phyloP scores from a whole-genome alignment of 2,888 invertebrate genomes.

The Drosophila algonquin region DNA sequence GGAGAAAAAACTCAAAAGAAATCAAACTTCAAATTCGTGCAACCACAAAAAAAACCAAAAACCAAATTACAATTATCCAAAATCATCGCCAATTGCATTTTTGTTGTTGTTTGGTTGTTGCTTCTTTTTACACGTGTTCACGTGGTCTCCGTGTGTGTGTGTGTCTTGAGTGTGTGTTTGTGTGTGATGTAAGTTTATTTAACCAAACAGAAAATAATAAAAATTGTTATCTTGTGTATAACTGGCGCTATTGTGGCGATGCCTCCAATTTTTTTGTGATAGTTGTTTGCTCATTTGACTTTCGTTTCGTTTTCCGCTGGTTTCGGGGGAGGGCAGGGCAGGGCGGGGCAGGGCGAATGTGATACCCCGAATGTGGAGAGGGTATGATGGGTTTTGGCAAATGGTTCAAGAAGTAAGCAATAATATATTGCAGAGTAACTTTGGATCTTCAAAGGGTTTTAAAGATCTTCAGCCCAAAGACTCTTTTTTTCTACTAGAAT shows the following conservation, averaged over 20 bases:
- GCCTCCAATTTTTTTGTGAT: background rate
- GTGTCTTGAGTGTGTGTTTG: conserved; percentile 18
- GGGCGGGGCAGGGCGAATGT: background rate
- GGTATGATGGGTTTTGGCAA: background rate
- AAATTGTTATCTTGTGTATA: conserved; percentile 21
- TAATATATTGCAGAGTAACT: background rate
- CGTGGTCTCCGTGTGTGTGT: background rate
- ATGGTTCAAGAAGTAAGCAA: too few relatives aligned
- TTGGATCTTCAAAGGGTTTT: too few relatives aligned
- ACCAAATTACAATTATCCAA: conserved; percentile 41
- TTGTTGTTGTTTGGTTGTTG: conserved; percentile 5
- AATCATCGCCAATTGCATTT: conserved; percentile 36
- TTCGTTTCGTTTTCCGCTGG: conserved; percentile 25
- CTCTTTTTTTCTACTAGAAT: background rate
- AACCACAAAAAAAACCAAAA: conserved; percentile 26
- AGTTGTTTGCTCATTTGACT: conserved; percentile 19
- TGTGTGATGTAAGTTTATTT: conserved; percentile 69
- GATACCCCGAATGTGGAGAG: background rate
- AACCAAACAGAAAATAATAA: conserved; percentile 20
- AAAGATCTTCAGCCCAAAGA: too few relatives aligned
- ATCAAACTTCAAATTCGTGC: conserved; percentile 71
- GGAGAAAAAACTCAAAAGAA: conserved; percentile 72
- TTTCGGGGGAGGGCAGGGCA: background rate
- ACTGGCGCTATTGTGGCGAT: conserved; percentile 27
- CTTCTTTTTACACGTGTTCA: background rate